Evolutionary conservation across 2,797 vertebrate genomes (phyloP).

Genomic region (Cercopithecus neglectus): DNA sequence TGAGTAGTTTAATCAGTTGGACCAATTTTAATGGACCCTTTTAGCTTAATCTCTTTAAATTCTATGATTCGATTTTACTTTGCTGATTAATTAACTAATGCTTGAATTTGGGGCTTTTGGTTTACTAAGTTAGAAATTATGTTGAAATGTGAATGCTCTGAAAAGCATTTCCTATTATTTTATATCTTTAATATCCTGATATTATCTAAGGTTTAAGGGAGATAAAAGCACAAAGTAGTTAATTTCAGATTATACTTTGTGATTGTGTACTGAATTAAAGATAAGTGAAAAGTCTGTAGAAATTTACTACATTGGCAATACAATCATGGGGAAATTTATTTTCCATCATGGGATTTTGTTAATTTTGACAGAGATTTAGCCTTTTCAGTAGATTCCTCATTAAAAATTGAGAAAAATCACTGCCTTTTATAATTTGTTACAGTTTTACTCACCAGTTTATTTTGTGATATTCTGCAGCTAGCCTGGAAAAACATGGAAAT

Average conservation of each 20-base stretch:
- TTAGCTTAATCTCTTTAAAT: slow-evolving; percentile 46
- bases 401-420: slow-evolving; percentile 40
- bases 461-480: slow-evolving; percentile 22
- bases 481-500: slow-evolving; percentile 2
- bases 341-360: slow-evolving; percentile 3
- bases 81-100: slow-evolving; percentile 36
- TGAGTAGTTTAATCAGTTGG: slow-evolving; percentile 58
- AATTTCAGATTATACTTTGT: slow-evolving; percentile 57
- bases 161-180: slow-evolving; percentile 47
- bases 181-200: slow-evolving; percentile 12
- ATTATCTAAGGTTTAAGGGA: neutral
- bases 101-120: slow-evolving; percentile 6
- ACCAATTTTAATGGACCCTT: slow-evolving; percentile 36
- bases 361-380: slow-evolving; percentile 1
- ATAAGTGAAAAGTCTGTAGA: slow-evolving; percentile 2
- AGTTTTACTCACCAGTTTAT: neutral
- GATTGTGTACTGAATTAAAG: slow-evolving; percentile 10
- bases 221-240: neutral
- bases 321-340: slow-evolving; percentile 28
- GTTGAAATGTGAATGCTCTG: slow-evolving; percentile 30
- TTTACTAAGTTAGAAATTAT: slow-evolving; percentile 23
- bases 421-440: neutral
- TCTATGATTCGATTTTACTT: slow-evolving; percentile 50
- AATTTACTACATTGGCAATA: neutral
- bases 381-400: neutral